phyloP scores from a whole-genome alignment of 2,888 invertebrate genomes.

The Caenorhabditis doughertyi region DNA sequence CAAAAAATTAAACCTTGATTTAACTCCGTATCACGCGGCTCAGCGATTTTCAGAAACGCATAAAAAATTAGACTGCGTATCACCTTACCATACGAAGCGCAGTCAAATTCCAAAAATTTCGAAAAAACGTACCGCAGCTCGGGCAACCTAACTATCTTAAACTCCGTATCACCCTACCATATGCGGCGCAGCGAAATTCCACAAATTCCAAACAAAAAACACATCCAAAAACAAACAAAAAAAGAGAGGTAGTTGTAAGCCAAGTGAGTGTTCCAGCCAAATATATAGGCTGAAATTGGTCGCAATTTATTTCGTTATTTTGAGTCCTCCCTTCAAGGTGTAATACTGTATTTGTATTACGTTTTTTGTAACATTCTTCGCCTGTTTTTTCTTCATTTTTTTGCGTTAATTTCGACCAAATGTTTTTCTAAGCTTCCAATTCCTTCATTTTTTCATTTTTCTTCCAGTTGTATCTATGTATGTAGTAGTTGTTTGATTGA shows the following conservation, averaged over 20 bases:
- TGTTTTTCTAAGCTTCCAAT: constrained; percentile 8
- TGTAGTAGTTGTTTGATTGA: constrained; percentile 47
- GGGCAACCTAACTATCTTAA: too few species aligned
- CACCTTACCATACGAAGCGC: too few species aligned
- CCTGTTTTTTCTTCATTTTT: constrained; percentile 16
- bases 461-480: background rate
- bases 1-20: too few species aligned
- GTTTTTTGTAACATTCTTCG: constrained; percentile 57
- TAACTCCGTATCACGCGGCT: too few species aligned
- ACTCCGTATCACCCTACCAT: background rate
- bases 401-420: background rate
- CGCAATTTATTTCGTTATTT: constrained; percentile 43
- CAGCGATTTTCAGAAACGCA: too few species aligned
- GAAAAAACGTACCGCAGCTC: too few species aligned
- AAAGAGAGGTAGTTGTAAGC: background rate
- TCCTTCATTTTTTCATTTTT: background rate
- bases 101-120: too few species aligned
- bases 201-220: background rate
- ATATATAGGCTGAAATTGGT: constrained; percentile 57
- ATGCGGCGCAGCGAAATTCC: background rate
- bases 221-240: background rate
- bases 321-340: background rate
- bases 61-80: too few species aligned
- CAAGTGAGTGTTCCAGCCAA: constrained; percentile 15
- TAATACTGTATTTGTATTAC: constrained; percentile 44